These are phyloP conservation scores for Promerops cafer DNA, from an alignment of 2,113 vertebrate species.

Conservation along the genomic window DNA sequence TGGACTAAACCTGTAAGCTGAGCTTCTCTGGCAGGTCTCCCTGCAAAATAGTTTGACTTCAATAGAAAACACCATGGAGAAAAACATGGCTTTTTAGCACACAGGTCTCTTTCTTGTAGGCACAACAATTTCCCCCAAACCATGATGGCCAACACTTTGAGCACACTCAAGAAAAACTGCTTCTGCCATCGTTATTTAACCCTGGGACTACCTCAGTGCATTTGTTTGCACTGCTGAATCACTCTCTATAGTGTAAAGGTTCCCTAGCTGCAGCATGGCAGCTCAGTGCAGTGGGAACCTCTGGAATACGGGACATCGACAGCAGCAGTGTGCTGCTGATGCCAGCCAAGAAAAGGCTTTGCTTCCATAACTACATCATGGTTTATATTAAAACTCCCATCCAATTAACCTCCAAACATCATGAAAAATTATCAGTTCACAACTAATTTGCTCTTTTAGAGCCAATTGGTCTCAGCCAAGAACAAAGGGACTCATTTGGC, in stretches of 20 bases:
- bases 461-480: not conserved
- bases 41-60: conserved; percentile 49
- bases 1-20: not conserved
- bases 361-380: not conserved
- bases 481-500: not conserved
- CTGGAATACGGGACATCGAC: not conserved
- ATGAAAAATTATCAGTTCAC: not conserved
- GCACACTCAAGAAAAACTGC: not conserved
- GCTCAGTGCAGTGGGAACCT: not conserved
- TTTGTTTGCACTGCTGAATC: not conserved
- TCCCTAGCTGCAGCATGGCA: not conserved
- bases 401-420: not conserved
- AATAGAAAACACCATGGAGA: conserved; percentile 42
- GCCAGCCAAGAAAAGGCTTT: not conserved
- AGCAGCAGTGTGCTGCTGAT: not conserved
- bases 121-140: not conserved
- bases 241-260: not conserved
- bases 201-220: not conserved
- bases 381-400: not conserved
- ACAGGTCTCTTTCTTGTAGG: not conserved
- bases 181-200: not conserved
- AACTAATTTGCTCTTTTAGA: not conserved
- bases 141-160: not conserved
- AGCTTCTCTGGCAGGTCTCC: conserved; percentile 12
- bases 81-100: conserved; percentile 12